Evolutionary conservation across 2,113 vertebrate genomes (phyloP), one percentile per base, ranked within the genome.

Genomic region (Epinephelus cyanopodus): DNA sequence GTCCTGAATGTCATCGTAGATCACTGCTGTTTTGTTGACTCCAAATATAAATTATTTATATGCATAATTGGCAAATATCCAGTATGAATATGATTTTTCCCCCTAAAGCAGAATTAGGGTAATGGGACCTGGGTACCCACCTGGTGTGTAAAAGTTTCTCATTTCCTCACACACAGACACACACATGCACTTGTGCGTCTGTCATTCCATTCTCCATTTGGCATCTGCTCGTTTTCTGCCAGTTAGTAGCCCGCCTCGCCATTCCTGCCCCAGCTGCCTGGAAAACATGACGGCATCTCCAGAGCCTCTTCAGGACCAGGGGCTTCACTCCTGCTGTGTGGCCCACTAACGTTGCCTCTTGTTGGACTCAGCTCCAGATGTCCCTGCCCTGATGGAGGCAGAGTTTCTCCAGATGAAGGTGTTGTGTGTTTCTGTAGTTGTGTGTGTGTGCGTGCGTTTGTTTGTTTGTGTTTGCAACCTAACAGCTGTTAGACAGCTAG

Each of bases 251-350:
- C 75, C 47, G 7, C 57, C 73, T 52, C 53, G 23, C 52, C 50
- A 68, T 77, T 74, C 58, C 70, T 61, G 67, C 62, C 70, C 70
- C 85, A 91, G 86, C 84, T 88, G 90, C 74, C 47, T 89, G 90
- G 92, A 93, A 93, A 92, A 86, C 75, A 90, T 91, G 83, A 91
- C 81, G 29, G 29, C 91, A 91, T 91, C 89, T 89, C 69, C 58
- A 68, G 61, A 83, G 23, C 37, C 48, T 61, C 27, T 67, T 56
- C 79, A 82, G 74, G 65, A 90, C 83, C 56, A 70, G 17, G 76
- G 69, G 65, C 81, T 67, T 53, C 25, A 72, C 87, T 85, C 84
- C 79, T 70, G 60, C 76, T 77, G 88, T 50, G 83, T 78, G 85
- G 54, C 90, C 81, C 76, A 68, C 67, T 83, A 79, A 87, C 11